Percentiles rank a stretch among this genome's conserved stretches.
Conservation (phyloP, 2,888 invertebrate species). For the Sthenelais limicola region DNA sequence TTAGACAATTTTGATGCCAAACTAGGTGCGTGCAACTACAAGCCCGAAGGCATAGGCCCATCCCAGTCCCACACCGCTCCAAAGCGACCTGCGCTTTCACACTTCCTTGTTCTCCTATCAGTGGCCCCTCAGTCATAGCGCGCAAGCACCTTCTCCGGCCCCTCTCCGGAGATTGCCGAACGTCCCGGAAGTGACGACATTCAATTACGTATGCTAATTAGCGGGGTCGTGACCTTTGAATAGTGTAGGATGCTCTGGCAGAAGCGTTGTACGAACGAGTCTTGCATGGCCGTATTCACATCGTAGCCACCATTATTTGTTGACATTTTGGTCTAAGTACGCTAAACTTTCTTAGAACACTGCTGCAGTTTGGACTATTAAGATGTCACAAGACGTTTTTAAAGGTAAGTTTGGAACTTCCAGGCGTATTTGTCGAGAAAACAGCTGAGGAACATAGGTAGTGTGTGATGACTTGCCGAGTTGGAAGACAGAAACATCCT, state of each 20-base stretch:
- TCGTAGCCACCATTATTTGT: conserved; percentile 11
- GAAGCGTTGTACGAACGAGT: conserved; percentile 15
- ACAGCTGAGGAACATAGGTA: no score
- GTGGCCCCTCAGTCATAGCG: not conserved
- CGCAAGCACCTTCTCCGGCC: not conserved
- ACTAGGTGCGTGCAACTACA: no score
- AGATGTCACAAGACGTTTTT: conserved; percentile 41
- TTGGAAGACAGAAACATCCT: no score
- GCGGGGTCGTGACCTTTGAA: conserved; percentile 40
- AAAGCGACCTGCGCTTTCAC: no score
- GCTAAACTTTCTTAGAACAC: not conserved
- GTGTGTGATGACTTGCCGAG: no score
- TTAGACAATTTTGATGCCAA: no score
- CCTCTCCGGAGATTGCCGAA: conserved; percentile 21
- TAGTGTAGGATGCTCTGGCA: conserved; percentile 25
- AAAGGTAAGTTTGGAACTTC: conserved; percentile 19
- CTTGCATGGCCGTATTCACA: conserved; percentile 23
- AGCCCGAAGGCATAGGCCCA: no score
- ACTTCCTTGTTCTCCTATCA: not conserved
- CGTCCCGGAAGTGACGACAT: conserved; percentile 41
- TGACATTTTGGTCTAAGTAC: conserved; percentile 2
- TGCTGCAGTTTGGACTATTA: not conserved
- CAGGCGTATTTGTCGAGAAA: not conserved
- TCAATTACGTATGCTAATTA: conserved; percentile 43
- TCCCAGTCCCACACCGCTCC: no score